These are phyloP conservation scores for Dreissena polymorpha DNA, from an alignment of 1,140 invertebrate species.

Conservation along the genomic window DNA sequence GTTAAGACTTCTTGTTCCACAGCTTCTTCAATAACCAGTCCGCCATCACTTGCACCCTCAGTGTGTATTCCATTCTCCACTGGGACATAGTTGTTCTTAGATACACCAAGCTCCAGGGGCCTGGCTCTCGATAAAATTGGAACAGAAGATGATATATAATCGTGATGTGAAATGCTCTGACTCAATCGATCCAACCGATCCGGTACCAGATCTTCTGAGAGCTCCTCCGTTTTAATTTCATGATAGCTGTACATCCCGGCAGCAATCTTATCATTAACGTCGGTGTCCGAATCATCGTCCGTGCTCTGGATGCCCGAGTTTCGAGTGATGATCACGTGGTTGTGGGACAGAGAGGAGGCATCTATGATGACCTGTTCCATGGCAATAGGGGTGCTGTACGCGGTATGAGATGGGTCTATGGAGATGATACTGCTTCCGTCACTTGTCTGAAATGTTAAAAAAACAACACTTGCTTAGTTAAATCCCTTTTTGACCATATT, in stretches of 20 bases:
- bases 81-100: not conserved
- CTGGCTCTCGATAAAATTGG: constrained; percentile 21
- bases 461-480: too few species aligned
- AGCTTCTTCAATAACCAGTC: constrained; percentile 48
- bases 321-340: not conserved
- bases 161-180: constrained; percentile 50
- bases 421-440: not conserved
- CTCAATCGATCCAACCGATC: constrained; percentile 11
- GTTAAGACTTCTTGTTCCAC: constrained; percentile 43
- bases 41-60: constrained; percentile 9
- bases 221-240: constrained; percentile 19
- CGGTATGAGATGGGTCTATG: constrained; percentile 17
- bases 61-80: not conserved
- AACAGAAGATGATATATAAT: constrained; percentile 42
- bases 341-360: not conserved
- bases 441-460: not conserved
- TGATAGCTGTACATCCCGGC: constrained; percentile 5
- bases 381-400: constrained; percentile 29
- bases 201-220: constrained; percentile 29
- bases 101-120: not conserved
- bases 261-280: constrained; percentile 52
- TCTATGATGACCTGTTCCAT: constrained; percentile 37
- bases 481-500: too few species aligned
- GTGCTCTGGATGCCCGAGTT: not conserved
- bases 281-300: constrained; percentile 36